A percentile compares a stretch with the other conserved stretches of the same genome.
Conservation (phyloP, 2,797 vertebrate species). For the Platalea minor region DNA sequence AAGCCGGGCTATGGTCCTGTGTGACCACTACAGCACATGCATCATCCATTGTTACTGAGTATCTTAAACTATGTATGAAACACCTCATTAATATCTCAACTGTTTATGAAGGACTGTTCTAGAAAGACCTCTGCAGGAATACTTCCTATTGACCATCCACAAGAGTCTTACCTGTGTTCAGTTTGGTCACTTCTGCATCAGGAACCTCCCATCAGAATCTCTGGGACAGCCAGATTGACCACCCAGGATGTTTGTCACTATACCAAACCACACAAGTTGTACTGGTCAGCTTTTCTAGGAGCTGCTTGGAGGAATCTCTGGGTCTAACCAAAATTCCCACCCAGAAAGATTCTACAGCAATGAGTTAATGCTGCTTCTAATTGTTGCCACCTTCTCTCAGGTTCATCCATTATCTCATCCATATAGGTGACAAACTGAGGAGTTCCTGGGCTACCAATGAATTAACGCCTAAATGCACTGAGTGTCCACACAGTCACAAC, state of each 20-base stretch:
- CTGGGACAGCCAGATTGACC: neutral
- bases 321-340: neutral
- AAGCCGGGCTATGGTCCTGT: neutral
- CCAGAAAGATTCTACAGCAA: neutral
- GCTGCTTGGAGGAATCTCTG: neutral
- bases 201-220: neutral
- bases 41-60: neutral
- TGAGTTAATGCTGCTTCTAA: neutral
- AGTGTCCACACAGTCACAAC: neutral
- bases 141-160: neutral
- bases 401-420: neutral
- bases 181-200: neutral
- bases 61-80: neutral
- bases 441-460: neutral
- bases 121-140: neutral
- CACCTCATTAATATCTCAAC: neutral
- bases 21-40: neutral
- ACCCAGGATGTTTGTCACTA: neutral
- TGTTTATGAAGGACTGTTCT: neutral
- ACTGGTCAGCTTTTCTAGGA: neutral
- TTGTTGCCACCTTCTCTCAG: neutral
- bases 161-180: neutral
- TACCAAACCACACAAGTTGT: neutral
- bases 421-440: neutral
- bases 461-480: neutral